Evolutionary conservation across 2,888 invertebrate genomes (phyloP).

Genomic region (Muschampia plurimacula): DNA sequence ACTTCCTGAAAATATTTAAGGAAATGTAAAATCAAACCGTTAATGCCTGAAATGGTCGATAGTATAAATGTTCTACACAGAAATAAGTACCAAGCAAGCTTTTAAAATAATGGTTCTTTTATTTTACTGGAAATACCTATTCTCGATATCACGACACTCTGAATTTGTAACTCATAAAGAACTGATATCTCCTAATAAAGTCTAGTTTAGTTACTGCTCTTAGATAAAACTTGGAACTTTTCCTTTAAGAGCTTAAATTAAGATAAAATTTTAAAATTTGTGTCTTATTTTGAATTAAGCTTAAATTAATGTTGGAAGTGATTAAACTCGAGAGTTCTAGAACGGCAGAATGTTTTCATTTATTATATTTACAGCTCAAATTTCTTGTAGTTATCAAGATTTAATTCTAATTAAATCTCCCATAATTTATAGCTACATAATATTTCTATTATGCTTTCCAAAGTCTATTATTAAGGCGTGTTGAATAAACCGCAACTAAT

Average conservation of each 20-base stretch:
- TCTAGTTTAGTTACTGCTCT: neutral
- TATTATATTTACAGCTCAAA: neutral
- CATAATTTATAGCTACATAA: neutral
- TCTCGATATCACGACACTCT: neutral
- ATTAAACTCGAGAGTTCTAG: neutral
- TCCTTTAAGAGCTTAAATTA: constrained; percentile 1
- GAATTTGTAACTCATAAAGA: constrained; percentile 12
- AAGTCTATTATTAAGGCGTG: too few species aligned
- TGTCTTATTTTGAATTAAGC: neutral
- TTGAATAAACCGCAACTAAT: too few species aligned
- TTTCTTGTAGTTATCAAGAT: neutral
- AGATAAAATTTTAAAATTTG: neutral
- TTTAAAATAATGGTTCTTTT: neutral
- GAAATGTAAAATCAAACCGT: too few species aligned
- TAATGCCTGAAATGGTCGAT: too few species aligned
- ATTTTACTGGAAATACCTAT: neutral
- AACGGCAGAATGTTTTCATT: neutral
- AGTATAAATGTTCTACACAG: too few species aligned
- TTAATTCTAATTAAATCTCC: neutral
- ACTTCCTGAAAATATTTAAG: neutral
- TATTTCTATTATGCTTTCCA: neutral
- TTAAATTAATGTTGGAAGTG: neutral
- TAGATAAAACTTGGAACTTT: constrained; percentile 20
- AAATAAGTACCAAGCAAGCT: neutral
- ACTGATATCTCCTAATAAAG: constrained; percentile 12